Evolutionary conservation across 2,797 vertebrate genomes (phyloP).

Genomic region (Poecile montanus): DNA sequence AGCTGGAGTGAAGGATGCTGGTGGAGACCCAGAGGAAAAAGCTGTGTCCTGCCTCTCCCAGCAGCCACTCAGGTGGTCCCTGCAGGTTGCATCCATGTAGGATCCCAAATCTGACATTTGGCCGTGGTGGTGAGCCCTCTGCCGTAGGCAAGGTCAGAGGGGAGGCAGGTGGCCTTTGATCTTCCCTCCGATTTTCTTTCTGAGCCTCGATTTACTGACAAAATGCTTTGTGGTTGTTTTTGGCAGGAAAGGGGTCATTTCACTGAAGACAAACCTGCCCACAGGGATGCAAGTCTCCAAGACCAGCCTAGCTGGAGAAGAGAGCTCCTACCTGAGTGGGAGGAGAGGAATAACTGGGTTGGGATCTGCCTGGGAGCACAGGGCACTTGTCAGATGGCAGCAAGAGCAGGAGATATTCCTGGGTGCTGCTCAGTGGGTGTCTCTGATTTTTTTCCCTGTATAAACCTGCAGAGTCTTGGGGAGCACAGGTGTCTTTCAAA

Average conservation of each 20-base stretch:
- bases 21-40: not conserved
- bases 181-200: not conserved
- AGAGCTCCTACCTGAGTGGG: not conserved
- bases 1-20: not conserved
- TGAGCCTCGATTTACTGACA: not conserved
- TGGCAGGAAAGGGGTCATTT: not conserved
- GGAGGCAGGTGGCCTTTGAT: not conserved
- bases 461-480: not conserved
- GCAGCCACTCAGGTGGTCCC: not conserved
- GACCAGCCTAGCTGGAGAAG: not conserved
- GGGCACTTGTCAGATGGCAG: not conserved
- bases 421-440: not conserved
- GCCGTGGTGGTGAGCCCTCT: not conserved
- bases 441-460: not conserved
- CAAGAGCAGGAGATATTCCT: not conserved
- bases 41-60: not conserved
- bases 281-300: not conserved
- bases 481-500: not conserved
- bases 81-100: not conserved
- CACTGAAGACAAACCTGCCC: not conserved
- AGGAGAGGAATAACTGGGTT: not conserved
- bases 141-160: not conserved
- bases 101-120: not conserved
- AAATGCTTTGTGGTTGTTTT: not conserved
- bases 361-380: rapidly evolving